Base-by-base conservation (phyloP, 2,797 vertebrate genomes). In the Dendrocincla tyrannina region DNA sequence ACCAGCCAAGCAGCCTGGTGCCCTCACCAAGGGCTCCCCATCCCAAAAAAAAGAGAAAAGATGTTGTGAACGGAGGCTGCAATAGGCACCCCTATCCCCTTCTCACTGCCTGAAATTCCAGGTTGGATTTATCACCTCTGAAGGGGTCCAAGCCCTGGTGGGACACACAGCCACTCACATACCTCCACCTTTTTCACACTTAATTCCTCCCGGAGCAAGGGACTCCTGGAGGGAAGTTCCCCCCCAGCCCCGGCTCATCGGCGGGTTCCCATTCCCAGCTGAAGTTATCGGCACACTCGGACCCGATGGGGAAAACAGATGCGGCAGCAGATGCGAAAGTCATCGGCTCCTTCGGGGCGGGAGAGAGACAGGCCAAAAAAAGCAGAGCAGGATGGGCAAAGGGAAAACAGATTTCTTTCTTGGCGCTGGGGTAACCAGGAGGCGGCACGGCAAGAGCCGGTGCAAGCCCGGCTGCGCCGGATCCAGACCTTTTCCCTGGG, bases 251-350 rank as follows among this genome's bases (percentile, higher is more conserved):
- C 20, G 53, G 53, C 89, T 84, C 12, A 27, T 59, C 85, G 32
- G 72, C 3, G 22, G 85, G 73, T n/a, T 96, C 86, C 85, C 85
- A 37, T 85, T 88, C 96, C 93, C 96, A 95, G 95, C 93, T 89
- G 95, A 93, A 97, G 95, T 69, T 93, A 89, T 95, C 81, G 2
- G 96, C 72, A 2, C 18, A 14, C 75, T 89, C 22, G 7, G 95
- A 73, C 91, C 88, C 85, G 63, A 98, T 97, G 95, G 93, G 88
- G 80, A 97, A 97, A 98, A 97, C 98, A 98, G 98, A 98, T 97
- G 98, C 58, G 4, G 76, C 86, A 92, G 94, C 96, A 97, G 96
- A 97, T 97, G 96, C 84, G 3, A 95, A 96, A 97, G 77, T 78
- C 95, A 92, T 97, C 50, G 88, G 92, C 92, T 95, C 95, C 92